A percentile compares a stretch with the other conserved stretches of the same genome.
Evolutionary conservation across 2,113 vertebrate genomes (phyloP).

Genomic region (Stictonetta naevosa): DNA sequence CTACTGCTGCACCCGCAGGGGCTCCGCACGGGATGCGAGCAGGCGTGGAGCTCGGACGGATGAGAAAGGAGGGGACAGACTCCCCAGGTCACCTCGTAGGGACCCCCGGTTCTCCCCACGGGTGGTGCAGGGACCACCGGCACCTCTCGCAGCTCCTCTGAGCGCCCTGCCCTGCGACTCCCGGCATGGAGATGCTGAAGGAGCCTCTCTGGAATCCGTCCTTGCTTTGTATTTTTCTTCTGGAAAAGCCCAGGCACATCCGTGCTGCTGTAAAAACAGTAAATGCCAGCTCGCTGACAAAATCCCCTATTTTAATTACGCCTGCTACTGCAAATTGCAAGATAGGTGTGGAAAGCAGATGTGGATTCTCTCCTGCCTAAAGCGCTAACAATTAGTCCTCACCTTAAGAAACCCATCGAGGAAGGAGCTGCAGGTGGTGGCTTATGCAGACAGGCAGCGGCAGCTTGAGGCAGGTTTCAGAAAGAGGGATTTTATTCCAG

Average conservation of each 20-base stretch:
- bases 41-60: not conserved
- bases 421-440: slow-evolving; percentile 6
- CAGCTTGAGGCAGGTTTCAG: not conserved
- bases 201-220: not conserved
- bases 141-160: not conserved
- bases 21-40: not conserved
- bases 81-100: not conserved
- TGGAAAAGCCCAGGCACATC: not conserved
- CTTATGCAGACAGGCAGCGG: not conserved
- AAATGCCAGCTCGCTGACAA: not conserved
- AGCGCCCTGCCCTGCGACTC: not conserved
- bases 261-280: not conserved
- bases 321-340: not conserved
- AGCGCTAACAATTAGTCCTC: not conserved
- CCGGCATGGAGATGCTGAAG: fast-evolving
- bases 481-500: not conserved
- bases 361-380: not conserved
- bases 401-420: not conserved
- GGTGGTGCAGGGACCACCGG: not conserved
- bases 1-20: not conserved
- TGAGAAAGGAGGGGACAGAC: not conserved
- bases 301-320: not conserved
- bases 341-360: slow-evolving; percentile 3
- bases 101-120: fast-evolving
- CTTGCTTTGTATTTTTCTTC: not conserved